Conservation (phyloP, 2,888 invertebrate species). For the Nebria salina region DNA sequence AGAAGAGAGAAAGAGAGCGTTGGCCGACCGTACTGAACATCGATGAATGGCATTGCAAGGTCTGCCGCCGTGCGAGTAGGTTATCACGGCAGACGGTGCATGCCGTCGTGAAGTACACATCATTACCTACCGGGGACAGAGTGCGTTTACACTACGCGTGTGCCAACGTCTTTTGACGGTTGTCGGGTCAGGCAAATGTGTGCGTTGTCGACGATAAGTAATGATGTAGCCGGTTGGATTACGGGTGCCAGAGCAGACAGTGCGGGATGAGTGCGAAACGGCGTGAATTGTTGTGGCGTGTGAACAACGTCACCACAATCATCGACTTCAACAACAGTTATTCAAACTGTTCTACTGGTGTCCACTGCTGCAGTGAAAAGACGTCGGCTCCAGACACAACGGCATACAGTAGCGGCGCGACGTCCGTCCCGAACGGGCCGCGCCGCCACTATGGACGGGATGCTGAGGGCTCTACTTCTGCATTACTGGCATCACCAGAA, state of each 20-base stretch:
- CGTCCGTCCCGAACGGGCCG: slow-evolving; percentile 30
- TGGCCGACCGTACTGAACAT: slow-evolving; percentile 61
- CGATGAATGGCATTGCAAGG: slow-evolving; percentile 73
- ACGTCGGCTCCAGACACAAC: slow-evolving; percentile 23
- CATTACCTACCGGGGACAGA: neutral
- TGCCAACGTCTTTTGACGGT: slow-evolving; percentile 2
- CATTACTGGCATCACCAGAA: slow-evolving; percentile 60
- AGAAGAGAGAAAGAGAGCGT: slow-evolving; percentile 60
- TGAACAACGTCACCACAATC: slow-evolving; percentile 14
- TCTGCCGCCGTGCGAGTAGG: slow-evolving; percentile 62
- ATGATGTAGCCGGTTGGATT: slow-evolving; percentile 15
- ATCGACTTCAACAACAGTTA: neutral
- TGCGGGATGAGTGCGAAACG: slow-evolving; percentile 24
- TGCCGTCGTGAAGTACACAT: neutral
- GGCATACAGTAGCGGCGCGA: slow-evolving; percentile 27
- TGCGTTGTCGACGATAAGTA: neutral
- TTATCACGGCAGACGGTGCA: slow-evolving; percentile 14
- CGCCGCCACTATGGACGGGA: slow-evolving; percentile 61
- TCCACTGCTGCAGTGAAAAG: slow-evolving; percentile 5
- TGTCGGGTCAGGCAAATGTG: slow-evolving; percentile 10
- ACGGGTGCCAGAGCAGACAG: slow-evolving; percentile 7
- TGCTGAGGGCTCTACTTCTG: slow-evolving; percentile 62
- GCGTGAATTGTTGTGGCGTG: slow-evolving; percentile 10
- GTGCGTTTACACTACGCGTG: neutral
- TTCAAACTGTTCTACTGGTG: neutral